These are phyloP conservation scores for Agrilus planipennis DNA, from an alignment of 1,140 invertebrate genomes.

Conservation along the genomic window DNA sequence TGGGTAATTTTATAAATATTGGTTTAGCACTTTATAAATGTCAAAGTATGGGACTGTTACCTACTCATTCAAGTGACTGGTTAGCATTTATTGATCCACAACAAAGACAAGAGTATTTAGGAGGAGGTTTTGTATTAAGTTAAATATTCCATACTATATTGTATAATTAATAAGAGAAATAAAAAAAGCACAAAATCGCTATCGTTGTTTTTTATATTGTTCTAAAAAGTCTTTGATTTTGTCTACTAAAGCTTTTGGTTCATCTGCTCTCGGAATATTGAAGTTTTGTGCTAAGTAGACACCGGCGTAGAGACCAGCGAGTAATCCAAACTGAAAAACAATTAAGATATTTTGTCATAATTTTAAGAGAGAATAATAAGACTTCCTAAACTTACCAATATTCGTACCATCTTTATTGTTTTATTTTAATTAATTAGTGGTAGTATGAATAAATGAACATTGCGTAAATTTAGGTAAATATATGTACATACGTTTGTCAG, in stretches of 20 bases:
- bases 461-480: neutral
- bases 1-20: slow-evolving; percentile 91
- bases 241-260: slow-evolving; percentile 56
- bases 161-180: slow-evolving; percentile 12
- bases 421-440: no score
- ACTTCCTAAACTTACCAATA: no score
- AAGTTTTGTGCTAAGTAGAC: slow-evolving; percentile 69
- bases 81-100: slow-evolving; percentile 93
- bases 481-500: no score
- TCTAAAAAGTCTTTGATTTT: slow-evolving; percentile 56
- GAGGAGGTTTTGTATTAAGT: slow-evolving; percentile 65
- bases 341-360: slow-evolving; percentile 6
- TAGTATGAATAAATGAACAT: no score
- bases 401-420: no score
- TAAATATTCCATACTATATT: slow-evolving; percentile 27
- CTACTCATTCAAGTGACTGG: slow-evolving; percentile 98
- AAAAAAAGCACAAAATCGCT: slow-evolving; percentile 11
- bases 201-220: slow-evolving; percentile 46
- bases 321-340: slow-evolving; percentile 56
- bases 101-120: slow-evolving; percentile 74
- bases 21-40: slow-evolving; percentile 94
- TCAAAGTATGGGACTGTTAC: slow-evolving; percentile 95
- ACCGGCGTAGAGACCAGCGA: slow-evolving; percentile 63
- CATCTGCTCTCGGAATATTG: slow-evolving; percentile 70
- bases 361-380: no score